Conservation (phyloP, 2,888 invertebrate genomes). For the Dynastes hyllus region DNA sequence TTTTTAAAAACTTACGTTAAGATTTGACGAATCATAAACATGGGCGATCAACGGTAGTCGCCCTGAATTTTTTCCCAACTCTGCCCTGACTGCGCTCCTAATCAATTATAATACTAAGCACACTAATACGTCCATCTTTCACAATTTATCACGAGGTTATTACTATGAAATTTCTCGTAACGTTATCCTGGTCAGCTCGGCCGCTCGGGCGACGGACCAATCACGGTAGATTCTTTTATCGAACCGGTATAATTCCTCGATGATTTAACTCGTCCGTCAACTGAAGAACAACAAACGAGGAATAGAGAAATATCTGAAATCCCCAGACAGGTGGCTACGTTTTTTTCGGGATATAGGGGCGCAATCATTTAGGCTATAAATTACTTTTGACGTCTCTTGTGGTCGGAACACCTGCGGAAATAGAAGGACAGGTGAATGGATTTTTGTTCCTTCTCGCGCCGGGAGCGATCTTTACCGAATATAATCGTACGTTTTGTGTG, state of each 20-base stretch:
- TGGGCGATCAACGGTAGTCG: constrained; percentile 25
- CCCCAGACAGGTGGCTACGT: constrained; percentile 50
- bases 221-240: constrained; percentile 30
- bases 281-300: constrained; percentile 37
- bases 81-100: background rate
- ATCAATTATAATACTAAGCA: constrained; percentile 36
- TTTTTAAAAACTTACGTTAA: too few relatives aligned
- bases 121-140: constrained; percentile 12
- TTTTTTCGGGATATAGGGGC: constrained; percentile 47
- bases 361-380: constrained; percentile 56
- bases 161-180: constrained; percentile 15
- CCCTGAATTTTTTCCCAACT: constrained; percentile 4
- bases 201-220: background rate
- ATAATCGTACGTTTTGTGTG: constrained; percentile 26
- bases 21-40: constrained; percentile 14
- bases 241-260: constrained; percentile 45
- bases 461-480: constrained; percentile 28
- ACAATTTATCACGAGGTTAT: constrained; percentile 34
- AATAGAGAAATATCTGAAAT: constrained; percentile 41
- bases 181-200: background rate
- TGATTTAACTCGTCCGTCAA: constrained; percentile 50
- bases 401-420: constrained; percentile 54
- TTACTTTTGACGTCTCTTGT: constrained; percentile 56
- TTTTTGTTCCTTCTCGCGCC: constrained; percentile 38
- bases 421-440: constrained; percentile 53